Evolutionary conservation across 2,888 invertebrate genomes (phyloP).

Genomic region (Autographa gamma): DNA sequence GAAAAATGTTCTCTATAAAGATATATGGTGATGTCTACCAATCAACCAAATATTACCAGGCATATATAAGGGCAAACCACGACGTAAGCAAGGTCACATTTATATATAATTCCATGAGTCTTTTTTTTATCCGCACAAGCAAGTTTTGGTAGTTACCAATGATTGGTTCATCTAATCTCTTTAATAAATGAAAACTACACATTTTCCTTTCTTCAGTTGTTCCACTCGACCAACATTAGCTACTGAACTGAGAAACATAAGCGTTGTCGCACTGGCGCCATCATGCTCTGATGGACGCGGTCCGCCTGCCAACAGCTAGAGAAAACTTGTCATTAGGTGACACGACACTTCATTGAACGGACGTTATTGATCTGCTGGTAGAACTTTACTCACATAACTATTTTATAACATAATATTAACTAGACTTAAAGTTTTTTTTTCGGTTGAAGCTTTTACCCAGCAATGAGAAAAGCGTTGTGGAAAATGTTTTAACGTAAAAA

Average conservation of each 20-base stretch:
- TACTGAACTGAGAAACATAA: not conserved
- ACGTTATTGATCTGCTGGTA: not conserved
- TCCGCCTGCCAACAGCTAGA: not conserved
- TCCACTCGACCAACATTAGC: not conserved
- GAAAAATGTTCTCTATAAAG: slow-evolving; percentile 19
- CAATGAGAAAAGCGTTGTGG: not conserved
- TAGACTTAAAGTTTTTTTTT: not conserved
- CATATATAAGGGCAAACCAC: not conserved
- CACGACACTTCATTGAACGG: not conserved
- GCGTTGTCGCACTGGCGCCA: slow-evolving; percentile 5
- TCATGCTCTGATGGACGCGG: not conserved
- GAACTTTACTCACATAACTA: not conserved
- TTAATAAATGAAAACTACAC: not conserved
- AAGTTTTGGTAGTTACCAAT: too few species aligned
- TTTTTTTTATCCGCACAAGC: not conserved
- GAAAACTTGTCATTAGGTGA: not conserved
- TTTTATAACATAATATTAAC: not conserved
- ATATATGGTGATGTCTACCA: slow-evolving; percentile 23
- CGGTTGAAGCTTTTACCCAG: not conserved
- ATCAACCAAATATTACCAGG: slow-evolving; percentile 13
- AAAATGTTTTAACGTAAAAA: not conserved
- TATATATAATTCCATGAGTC: not conserved
- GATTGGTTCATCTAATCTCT: not conserved
- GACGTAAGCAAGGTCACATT: not conserved
- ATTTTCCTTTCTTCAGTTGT: not conserved